Evolutionary conservation across 1,140 invertebrate species (phyloP), one percentile per base, ranked within the genome.

Genomic region (Trichoplusia ni): DNA sequence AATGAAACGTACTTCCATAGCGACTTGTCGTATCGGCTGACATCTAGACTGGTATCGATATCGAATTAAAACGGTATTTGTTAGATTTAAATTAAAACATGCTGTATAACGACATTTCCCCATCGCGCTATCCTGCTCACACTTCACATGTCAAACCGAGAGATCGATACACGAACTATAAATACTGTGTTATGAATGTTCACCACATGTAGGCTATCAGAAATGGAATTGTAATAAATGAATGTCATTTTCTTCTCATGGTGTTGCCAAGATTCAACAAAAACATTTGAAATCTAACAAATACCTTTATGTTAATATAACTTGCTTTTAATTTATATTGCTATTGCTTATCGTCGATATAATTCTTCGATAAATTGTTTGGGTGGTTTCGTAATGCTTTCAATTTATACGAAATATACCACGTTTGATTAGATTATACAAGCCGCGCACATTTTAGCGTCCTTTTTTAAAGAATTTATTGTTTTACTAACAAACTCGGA

Each of bases 1-100:
- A 21, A 21, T 8, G 13, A 58, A 6, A 23, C 40, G 25, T 35
- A 46, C 47, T 64, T 64, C 61, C 61, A 64, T 54, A 54, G 61
- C 23, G 54, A 64, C 14, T 33, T 33, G 51, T 29, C 58, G 38
- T 33, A 54, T 53, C 44, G 44, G 29, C 44, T 61, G 31, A 49
- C 29, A 35, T 25, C 7, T 49, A 51, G 47, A 51, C 47, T 51
- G 29, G 16, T 51, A 51, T 51, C 7, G 27, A 35, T 33, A 51
- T 37, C 58, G 58, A 60, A 60, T 49, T 60, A 31, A 40, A 40
- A 51, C 18, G 9, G 29, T n/a, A 27, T 23, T 51, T 35, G 23
- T 35, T 51, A 31, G 14, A 49, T n/a, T n/a, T n/a, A n/a, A n/a
- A n/a, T n/a, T n/a, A n/a, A n/a, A n/a, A n/a, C n/a, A n/a, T n/a